Base-by-base conservation (phyloP, 1,140 invertebrate species). In the Solen grandis region DNA sequence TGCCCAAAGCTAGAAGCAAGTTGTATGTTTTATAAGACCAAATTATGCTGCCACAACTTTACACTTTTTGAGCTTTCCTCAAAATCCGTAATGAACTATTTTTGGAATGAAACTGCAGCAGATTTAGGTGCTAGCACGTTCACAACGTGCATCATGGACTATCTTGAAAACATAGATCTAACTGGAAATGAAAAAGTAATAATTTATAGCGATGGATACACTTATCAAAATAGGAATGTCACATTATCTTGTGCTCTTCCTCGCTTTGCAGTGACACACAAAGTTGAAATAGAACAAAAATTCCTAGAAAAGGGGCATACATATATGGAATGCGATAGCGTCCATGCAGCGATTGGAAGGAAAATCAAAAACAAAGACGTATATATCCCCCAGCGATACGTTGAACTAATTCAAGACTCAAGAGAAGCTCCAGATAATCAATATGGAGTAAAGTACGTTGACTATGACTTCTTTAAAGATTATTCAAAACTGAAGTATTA, bases 301-400 rank as follows among this genome's bases (percentile, higher is more conserved):
- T 84, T 68, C 62, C 57, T 82, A 1, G 83, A 82, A 57, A 68
- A 36, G 31, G 80, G 83, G 22, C 83, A 84, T 63, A 74, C 79
- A 19, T 62, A 84, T 50, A 77, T 78, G 73, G 83, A 84, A 69
- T 52, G 54, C 41, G 83, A 84, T 52, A 70, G 62, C 46, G 57
- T 84, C 16, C 83, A 84, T 73, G 54, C 73, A 41, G 57, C 60
- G 19, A 50, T 84, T 33, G 79, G 69, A 29, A 63, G 35, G 35
- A 66, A 73, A 65, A 66, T 57, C n/a, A 72, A 74, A 59, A 66
- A 84, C 16, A 59, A 31, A 29, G 38, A 70, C 19, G 46, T 84
- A 14, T 82, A 73, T 57, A 55, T 74, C 14, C 54, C 66, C 13
- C 55, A 78, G 57, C 36, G 72, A 38, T 82, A 74, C 52, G 57